Base-by-base conservation (phyloP, 2,797 vertebrate species). In the Xiphophorus birchmanni region DNA sequence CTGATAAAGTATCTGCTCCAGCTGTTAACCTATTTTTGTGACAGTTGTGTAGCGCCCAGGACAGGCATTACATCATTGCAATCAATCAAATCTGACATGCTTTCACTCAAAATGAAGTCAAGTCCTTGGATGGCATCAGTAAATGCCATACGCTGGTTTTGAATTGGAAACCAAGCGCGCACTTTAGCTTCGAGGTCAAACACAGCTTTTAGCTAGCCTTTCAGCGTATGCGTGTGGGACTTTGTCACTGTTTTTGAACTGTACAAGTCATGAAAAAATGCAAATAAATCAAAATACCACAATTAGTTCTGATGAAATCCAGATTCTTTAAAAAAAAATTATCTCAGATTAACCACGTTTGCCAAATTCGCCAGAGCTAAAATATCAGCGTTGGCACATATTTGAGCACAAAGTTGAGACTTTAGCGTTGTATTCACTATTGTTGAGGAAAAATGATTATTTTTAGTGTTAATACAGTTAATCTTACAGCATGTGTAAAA, bases 71-170 rank as follows among this genome's bases (percentile, higher is more conserved):
- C 91, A 90, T 92, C 93, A 93, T 85, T 87, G 87, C 94, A 93
- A 94, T 95, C 95, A 94, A 94, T 95, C 94, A 94, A 91, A 93
- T 94, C 83, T 93, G 93, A 95, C 95, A 95, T 94, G 91, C 92
- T 92, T 92, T 93, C 91, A 91, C 86, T 93, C 72, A 74, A 90
- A 92, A 94, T 92, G 85, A 92, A 93, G 89, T 84, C 78, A 87
- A 90, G 92, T 91, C 93, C 94, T 93, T 94, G 88, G 89, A 90
- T 89, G 86, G 90, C 90, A 93, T 92, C 89, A 82, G 88, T 91
- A 91, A 54, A 93, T 88, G 90, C 91, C 93, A 93, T 72, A 83
- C 77, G 60, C 73, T 12, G 82, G 58, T 84, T 86, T 80, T 52
- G 42, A 90, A 78, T 86, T 80, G 56, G 42, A 90, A 80, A 84